phyloP scores from a whole-genome alignment of 2,113 vertebrate species.

The Leuciscus idus region DNA sequence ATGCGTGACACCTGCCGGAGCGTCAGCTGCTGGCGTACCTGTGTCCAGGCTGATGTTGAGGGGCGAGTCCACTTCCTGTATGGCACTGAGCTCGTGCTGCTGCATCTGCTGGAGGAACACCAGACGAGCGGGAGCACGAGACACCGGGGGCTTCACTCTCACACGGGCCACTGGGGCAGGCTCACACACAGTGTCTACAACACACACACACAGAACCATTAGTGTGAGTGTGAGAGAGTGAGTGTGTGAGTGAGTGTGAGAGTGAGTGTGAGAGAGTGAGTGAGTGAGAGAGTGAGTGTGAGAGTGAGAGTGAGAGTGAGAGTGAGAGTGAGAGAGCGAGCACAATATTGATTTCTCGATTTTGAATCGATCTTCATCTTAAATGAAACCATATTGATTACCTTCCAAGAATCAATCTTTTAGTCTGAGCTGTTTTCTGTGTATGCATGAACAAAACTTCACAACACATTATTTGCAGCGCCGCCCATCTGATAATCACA shows the following conservation, averaged over 20 bases:
- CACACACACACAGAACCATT: not conserved
- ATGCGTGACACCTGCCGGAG: not conserved
- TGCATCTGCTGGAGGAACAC: constrained; percentile 70
- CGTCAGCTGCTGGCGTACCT: constrained; percentile 1
- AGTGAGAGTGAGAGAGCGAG: accelerated
- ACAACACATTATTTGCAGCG: too few relatives aligned
- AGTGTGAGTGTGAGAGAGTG: too few relatives aligned
- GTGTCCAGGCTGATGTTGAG: constrained; percentile 70
- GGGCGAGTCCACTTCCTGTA: constrained; percentile 86
- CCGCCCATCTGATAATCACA: too few relatives aligned
- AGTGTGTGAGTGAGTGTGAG: too few relatives aligned
- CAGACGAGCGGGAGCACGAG: constrained; percentile 79
- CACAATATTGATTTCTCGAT: too few relatives aligned
- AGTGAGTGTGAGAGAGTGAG: too few relatives aligned
- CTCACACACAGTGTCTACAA: constrained; percentile 6
- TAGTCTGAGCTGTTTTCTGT: too few relatives aligned
- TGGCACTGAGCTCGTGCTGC: constrained; percentile 91
- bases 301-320: accelerated
- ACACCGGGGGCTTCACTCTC: constrained; percentile 55
- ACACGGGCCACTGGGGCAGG: not conserved
- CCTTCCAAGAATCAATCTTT: too few relatives aligned
- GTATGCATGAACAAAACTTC: too few relatives aligned
- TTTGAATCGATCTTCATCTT: too few relatives aligned
- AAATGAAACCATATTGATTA: too few relatives aligned
- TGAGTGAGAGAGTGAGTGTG: too few relatives aligned